phyloP scores from a whole-genome alignment of 1,140 invertebrate species.

The Pogonus chalceus region DNA sequence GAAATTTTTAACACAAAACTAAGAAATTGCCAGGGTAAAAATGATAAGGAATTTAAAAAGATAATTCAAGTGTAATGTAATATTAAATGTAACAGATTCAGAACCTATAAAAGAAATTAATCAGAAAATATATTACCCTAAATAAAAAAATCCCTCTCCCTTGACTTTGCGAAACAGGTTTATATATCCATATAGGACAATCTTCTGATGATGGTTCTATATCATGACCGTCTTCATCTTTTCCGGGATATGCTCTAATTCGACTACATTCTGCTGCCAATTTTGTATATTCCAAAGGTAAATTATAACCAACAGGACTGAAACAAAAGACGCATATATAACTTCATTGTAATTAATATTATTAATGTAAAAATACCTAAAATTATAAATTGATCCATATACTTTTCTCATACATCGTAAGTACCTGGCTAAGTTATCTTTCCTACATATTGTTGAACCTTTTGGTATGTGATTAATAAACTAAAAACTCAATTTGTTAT shows the following conservation, averaged over 20 bases:
- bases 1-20: no score
- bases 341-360: not conserved
- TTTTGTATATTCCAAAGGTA: constrained; percentile 77
- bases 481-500: constrained; percentile 35
- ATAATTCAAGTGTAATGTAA: no score
- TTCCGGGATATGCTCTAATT: constrained; percentile 23
- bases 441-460: constrained; percentile 68
- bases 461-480: constrained; percentile 78
- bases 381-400: constrained; percentile 71
- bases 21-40: no score
- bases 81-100: no score
- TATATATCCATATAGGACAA: constrained; percentile 68
- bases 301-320: constrained; percentile 67
- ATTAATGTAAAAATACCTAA: constrained; percentile 47
- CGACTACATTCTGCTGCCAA: constrained; percentile 64
- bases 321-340: constrained; percentile 13
- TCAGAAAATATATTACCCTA: constrained; percentile 53
- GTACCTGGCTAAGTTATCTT: constrained; percentile 67
- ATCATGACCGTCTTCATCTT: constrained; percentile 19
- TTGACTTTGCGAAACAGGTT: constrained; percentile 74
- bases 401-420: constrained; percentile 71
- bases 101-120: not conserved
- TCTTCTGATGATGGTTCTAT: constrained; percentile 30
- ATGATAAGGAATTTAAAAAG: no score
- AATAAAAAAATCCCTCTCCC: constrained; percentile 76